Evolutionary conservation across 1,140 invertebrate species (phyloP), one percentile per base, ranked within the genome.

Genomic region (Drosophila pandora): DNA sequence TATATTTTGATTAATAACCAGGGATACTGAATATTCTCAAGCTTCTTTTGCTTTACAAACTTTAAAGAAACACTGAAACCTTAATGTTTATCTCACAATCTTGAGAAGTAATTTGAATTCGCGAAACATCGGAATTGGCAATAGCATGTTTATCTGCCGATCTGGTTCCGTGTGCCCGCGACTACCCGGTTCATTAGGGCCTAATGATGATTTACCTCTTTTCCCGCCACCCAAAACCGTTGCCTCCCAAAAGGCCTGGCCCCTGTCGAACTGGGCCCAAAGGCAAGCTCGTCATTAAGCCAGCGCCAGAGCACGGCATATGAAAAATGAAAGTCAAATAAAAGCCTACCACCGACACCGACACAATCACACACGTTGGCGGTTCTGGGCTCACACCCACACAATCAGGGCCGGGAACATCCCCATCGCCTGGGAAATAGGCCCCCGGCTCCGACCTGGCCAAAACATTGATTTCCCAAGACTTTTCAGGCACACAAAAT

Each of bases 401-500:
- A 48, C 71, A 84, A 83, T 79, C 75, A 82, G 74, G 28, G 43
- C 74, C 59, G 22, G 48, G 59, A 41, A 56, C 25, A 41, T 32
- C 17, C 50, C 10, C 48, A 68, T 67, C 83, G 63, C 61, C 57
- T 45, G 83, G 83, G 83, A 88, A 39, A 76, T 87, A 22, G 9
- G 43, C 21, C 43, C 21, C 43, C 43, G 21, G 47, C 37, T 49
- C 2, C 23, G 25, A 37, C 45, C 49, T 49, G 61, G 39, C 75
- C 55, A 69, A 76, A 87, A 83, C 83, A 88, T 87, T 87, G 83
- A 87, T 87, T 87, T 87, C 83, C 83, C 83, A 82, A 88, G 83
- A 87, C 83, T 83, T 87, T 83, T 63, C 60, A 67, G 71, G 70
- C 74, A 65, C 83, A 79, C 75, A 88, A 87, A 87, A 87, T 87